These are phyloP conservation scores for Coracias cyanogaster DNA, from an alignment of 2,797 vertebrate genomes.

Conservation along the genomic window DNA sequence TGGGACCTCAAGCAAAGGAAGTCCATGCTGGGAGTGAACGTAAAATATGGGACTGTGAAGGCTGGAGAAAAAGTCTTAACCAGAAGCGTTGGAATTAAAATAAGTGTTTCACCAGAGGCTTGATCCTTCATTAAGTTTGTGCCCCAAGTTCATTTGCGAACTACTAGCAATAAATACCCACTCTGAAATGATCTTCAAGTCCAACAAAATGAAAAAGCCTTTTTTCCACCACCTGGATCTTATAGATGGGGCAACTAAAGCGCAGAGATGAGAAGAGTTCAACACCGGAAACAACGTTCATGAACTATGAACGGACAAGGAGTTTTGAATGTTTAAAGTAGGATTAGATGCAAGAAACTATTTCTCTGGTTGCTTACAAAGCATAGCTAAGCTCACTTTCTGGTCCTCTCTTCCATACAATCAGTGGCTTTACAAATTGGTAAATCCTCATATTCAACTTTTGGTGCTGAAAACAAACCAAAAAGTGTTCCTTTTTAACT, in stretches of 20 bases:
- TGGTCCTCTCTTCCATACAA: neutral
- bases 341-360: neutral
- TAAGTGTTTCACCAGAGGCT: neutral
- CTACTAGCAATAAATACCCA: neutral
- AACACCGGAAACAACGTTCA: neutral
- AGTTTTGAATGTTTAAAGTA: neutral
- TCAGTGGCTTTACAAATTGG: neutral
- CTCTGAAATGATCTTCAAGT: neutral
- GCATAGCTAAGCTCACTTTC: neutral
- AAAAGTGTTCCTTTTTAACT: neutral
- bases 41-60: neutral
- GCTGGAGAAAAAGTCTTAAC: neutral
- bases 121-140: neutral
- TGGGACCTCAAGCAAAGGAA: conserved; percentile 43
- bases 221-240: neutral
- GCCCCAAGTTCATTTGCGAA: neutral
- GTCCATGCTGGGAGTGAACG: conserved; percentile 38
- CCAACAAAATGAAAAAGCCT: neutral
- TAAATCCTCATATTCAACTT: neutral
- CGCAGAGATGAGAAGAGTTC: neutral
- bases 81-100: neutral
- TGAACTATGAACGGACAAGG: neutral
- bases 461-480: neutral
- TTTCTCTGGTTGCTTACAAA: neutral
- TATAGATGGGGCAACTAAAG: neutral